A percentile compares a stretch with the other conserved stretches of the same genome.
phyloP scores from a whole-genome alignment of 2,888 invertebrate genomes.

The Limnephilus rhombicus region DNA sequence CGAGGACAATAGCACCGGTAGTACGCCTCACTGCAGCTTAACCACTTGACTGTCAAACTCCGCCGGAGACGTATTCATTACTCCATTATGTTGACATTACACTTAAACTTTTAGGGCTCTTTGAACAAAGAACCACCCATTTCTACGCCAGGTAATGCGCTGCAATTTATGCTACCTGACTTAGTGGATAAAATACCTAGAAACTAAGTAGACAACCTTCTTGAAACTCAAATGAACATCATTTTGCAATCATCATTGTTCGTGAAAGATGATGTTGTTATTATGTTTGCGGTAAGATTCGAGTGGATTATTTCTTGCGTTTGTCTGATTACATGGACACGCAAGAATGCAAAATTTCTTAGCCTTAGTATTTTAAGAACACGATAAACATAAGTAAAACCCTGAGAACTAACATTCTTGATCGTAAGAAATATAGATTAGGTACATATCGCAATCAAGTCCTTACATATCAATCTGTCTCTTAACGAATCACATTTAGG shows the following conservation, averaged over 20 bases:
- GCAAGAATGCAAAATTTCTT: not conserved
- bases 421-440: not conserved
- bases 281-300: not conserved
- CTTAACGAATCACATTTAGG: no score
- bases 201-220: not conserved
- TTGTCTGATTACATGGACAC: not conserved
- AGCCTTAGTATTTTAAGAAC: not conserved
- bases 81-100: not conserved
- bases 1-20: constrained; percentile 14
- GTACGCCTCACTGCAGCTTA: constrained; percentile 4
- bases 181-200: not conserved
- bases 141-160: not conserved
- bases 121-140: not conserved
- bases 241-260: not conserved
- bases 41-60: not conserved
- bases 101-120: not conserved
- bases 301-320: not conserved
- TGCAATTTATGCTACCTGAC: not conserved
- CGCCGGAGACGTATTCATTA: not conserved
- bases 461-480: no score
- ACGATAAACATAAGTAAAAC: not conserved
- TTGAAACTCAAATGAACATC: not conserved
- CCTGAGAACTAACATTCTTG: not conserved
- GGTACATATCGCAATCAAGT: not conserved
- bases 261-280: not conserved